Evolutionary conservation across 2,888 invertebrate species (phyloP), one percentile per base, ranked within the genome.

Genomic region (Morinoia aosen): DNA sequence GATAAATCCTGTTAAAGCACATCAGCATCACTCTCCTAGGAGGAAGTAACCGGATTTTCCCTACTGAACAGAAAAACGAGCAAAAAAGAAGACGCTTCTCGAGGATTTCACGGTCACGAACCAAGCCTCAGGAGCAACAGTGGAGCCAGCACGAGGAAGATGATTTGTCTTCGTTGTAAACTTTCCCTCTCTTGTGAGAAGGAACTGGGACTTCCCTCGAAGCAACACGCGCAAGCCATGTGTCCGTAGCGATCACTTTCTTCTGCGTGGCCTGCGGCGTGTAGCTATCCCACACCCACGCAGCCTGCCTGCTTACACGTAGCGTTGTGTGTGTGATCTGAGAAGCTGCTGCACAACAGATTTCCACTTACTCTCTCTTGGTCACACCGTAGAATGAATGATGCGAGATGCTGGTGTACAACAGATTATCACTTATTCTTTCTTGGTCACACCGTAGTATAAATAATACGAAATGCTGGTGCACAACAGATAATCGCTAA

Each of bases 181-280:
- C 76, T 76, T 76, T 76, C 76, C 12, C 76, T 76, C 76, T 76
- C 76, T 76, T 10, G 25, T 76, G 19, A 76, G 76, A 76, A 76
- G 76, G 76, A 10, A 76, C 76, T 3, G 76, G 10, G 76, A 33
- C 76, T 76, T 76, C 25, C 76, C 76, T 76, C 76, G 8, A 76
- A 33, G 76, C 76, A 76, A 33, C 76, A 33, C 33, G 25, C 76
- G 76, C 25, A 76, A 76, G 33, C 76, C 76, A 76, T 10, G 76
- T 76, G 76, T 76, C 76, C 76, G 76, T 76, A 76, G 25, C 76
- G 76, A 76, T 76, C 76, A 76, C 76, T 76, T 76, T 76, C 76
- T 76, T 76, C 76, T 10, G 64, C 14, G 19, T 64, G 64, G 14
- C 10, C 25, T 64, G 14, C 64, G 25, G 64, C 19, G 25, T 58